These are phyloP conservation scores for Callorhinus ursinus DNA, from an alignment of 2,113 vertebrate species.

Conservation along the genomic window DNA sequence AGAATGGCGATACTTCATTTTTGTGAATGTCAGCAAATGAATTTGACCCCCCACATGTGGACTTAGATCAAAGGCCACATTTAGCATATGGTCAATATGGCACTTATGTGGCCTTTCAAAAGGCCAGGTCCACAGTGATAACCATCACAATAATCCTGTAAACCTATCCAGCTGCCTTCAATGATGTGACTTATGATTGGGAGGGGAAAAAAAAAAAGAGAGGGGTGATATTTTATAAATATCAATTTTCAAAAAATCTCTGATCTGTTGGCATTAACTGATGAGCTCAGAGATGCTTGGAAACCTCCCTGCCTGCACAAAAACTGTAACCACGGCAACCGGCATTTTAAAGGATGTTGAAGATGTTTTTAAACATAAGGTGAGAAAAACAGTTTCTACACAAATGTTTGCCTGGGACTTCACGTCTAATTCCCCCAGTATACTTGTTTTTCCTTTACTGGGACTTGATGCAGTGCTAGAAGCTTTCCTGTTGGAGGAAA, in stretches of 20 bases:
- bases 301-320: slow-evolving; percentile 62
- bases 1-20: background rate
- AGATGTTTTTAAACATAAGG: slow-evolving; percentile 79
- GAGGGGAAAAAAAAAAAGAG: background rate
- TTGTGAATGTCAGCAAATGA: slow-evolving; percentile 57
- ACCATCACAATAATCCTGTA: background rate
- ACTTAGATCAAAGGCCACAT: slow-evolving; percentile 16
- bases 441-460: slow-evolving; percentile 3
- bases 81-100: slow-evolving; percentile 13
- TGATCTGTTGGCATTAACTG: slow-evolving; percentile 60
- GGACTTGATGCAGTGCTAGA: background rate
- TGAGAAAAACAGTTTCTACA: slow-evolving; percentile 74
- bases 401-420: slow-evolving; percentile 48
- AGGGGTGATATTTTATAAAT: slow-evolving; percentile 72
- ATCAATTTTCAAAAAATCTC: slow-evolving; percentile 72
- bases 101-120: slow-evolving; percentile 14
- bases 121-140: slow-evolving; percentile 11
- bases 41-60: background rate
- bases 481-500: background rate
- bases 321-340: slow-evolving; percentile 74
- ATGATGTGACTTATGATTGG: slow-evolving; percentile 62
- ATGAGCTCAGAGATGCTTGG: slow-evolving; percentile 60
- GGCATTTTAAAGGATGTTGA: slow-evolving; percentile 62
- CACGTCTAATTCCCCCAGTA: slow-evolving; percentile 33
- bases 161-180: slow-evolving; percentile 56